phyloP scores from a whole-genome alignment of 2,113 vertebrate genomes.

The Pyxicephalus adspersus region DNA sequence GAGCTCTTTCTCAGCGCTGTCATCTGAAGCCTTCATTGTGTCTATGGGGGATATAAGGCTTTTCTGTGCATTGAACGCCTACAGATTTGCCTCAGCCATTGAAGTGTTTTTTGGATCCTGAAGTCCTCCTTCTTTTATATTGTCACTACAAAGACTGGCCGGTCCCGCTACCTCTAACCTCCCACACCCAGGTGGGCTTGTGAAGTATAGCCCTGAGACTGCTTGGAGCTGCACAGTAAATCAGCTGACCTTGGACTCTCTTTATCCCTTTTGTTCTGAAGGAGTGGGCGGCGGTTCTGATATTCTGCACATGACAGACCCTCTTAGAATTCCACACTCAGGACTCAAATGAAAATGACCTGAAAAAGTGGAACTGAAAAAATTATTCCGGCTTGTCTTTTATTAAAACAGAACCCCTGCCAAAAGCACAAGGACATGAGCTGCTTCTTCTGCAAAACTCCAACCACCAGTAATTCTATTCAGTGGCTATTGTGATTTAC shows the following conservation, averaged over 20 bases:
- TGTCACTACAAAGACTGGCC: slow-evolving; percentile 12
- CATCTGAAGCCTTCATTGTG: slow-evolving; percentile 24
- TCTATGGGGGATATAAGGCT: background rate
- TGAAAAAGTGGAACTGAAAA: too few species aligned
- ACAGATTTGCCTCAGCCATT: slow-evolving; percentile 10
- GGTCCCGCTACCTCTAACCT: slow-evolving; percentile 2
- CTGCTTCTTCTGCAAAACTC: too few species aligned
- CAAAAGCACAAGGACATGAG: too few species aligned
- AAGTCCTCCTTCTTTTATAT: slow-evolving; percentile 21
- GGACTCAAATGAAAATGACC: too few species aligned
- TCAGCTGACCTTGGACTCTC: background rate
- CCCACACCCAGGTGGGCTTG: slow-evolving; percentile 19
- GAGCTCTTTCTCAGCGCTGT: background rate
- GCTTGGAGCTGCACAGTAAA: too few species aligned
- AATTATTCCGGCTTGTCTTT: too few species aligned
- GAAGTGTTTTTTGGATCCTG: background rate
- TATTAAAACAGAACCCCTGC: too few species aligned
- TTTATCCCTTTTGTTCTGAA: background rate
- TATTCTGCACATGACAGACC: too few species aligned
- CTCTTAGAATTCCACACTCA: too few species aligned
- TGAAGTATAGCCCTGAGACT: background rate
- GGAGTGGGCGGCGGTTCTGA: background rate
- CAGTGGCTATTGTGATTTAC: too few species aligned
- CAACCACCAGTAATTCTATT: too few species aligned
- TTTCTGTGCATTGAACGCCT: slow-evolving; percentile 12